phyloP scores from a whole-genome alignment of 2,888 invertebrate genomes.

The Xanthorhoe spadicearia region DNA sequence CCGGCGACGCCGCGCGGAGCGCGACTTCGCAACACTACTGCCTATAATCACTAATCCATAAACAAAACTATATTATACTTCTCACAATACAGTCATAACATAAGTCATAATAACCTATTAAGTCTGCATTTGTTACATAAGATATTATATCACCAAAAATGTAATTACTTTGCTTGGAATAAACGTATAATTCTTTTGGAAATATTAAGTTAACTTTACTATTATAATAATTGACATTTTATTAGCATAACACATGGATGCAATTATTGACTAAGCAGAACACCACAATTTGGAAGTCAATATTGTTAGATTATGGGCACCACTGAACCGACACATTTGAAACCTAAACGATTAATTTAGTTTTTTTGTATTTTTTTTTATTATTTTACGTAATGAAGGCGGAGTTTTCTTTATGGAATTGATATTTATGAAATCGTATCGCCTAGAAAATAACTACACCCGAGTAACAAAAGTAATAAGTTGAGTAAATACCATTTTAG shows the following conservation, averaged over 20 bases:
- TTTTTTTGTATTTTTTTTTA: slow-evolving; percentile 6
- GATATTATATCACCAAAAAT: slow-evolving; percentile 38
- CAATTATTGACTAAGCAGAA: slow-evolving; percentile 52
- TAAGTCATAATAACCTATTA: slow-evolving; percentile 45
- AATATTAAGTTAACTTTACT: slow-evolving; percentile 46
- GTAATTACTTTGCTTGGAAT: slow-evolving; percentile 39
- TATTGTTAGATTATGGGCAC: slow-evolving; percentile 17
- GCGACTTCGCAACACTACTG: slow-evolving; percentile 43
- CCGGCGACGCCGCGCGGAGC: slow-evolving; percentile 27
- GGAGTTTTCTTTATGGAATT: slow-evolving; percentile 29
- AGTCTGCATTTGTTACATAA: slow-evolving; percentile 39
- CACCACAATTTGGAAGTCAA: slow-evolving; percentile 16
- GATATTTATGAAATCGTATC: slow-evolving; percentile 35
- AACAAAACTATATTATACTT: slow-evolving; percentile 82
- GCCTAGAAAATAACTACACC: slow-evolving; percentile 62
- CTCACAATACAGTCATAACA: slow-evolving; percentile 56
- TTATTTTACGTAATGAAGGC: slow-evolving; percentile 25
- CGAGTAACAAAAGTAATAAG: slow-evolving; percentile 58
- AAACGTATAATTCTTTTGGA: slow-evolving; percentile 33
- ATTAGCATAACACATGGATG: slow-evolving; percentile 58
- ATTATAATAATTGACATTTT: slow-evolving; percentile 70
- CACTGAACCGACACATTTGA: slow-evolving; percentile 10
- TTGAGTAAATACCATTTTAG: slow-evolving; percentile 62
- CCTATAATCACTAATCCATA: slow-evolving; percentile 50
- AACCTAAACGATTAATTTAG: slow-evolving; percentile 1